Base-by-base conservation (phyloP, 2,888 invertebrate species). In the Netelia inedita region DNA sequence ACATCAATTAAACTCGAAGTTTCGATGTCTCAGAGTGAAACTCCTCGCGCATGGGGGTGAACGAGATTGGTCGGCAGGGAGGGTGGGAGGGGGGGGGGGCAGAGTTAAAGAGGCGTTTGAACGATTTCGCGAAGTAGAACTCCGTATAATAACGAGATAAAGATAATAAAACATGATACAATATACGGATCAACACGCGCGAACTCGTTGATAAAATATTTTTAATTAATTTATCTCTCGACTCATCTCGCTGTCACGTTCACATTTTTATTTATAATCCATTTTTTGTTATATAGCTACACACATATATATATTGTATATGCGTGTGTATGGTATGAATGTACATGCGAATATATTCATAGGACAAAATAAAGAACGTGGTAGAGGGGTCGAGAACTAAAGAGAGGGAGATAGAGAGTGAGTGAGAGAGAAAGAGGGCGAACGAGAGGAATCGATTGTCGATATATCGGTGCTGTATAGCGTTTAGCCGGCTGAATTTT, bases 1-100 rank as follows among this genome's bases (percentile, higher is more conserved):
- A 81, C 72, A 82, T 74, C 84, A 81, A 85, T 81, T 85, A 85
- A 81, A 85, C 81, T 85, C 81, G 46, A 81, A 85, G 69, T 81
- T 81, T 69, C 78, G 81, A 85, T 81, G 81, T 81, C 84, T 74
- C 73, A 43, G 55, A 63, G 66, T 55, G 28, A 73, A 76, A 61
- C 66, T 80, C 68, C 72, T 76, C 65, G 66, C 66, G 50, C 66
- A 68, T 46, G 11, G 11, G n/a, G n/a, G n/a, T n/a, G n/a, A n/a
- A n/a, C n/a, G n/a, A n/a, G n/a, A n/a, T n/a, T n/a, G n/a, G n/a
- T n/a, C n/a, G n/a, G n/a, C n/a, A n/a, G n/a, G n/a, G n/a, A n/a
- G n/a, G n/a, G n/a, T 5, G 43, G 1, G 11, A 46, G 14, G 11
- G 11, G 14, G 1, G 46, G 14, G 14, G 2, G 46, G 14, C 10